A percentile compares a stretch with the other conserved stretches of the same genome.
These are phyloP conservation scores for Sympetrum striolatum DNA, from an alignment of 2,888 invertebrate genomes.

Conservation along the genomic window DNA sequence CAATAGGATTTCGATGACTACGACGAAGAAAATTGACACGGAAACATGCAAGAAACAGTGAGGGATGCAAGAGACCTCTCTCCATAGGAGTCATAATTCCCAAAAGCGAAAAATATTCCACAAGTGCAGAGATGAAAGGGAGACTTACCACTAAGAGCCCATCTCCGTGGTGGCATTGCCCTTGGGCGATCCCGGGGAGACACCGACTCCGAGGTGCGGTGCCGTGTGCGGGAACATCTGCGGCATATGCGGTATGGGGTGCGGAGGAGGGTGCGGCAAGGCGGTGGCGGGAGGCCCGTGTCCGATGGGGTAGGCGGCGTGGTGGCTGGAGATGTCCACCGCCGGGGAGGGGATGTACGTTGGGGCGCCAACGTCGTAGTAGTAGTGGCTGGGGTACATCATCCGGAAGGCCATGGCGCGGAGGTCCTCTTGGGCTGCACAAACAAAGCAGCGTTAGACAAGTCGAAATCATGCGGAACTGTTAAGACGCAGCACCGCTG, in stretches of 20 bases:
- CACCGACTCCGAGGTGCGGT: not conserved
- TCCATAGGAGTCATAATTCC: too few relatives aligned
- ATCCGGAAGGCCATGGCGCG: conserved; percentile 15
- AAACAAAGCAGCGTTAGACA: not conserved
- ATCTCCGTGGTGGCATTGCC: conserved; percentile 7
- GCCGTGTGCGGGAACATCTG: conserved; percentile 1
- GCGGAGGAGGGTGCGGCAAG: not conserved
- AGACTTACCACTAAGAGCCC: conserved; percentile 25
- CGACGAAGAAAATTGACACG: too few relatives aligned
- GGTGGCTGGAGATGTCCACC: not conserved
- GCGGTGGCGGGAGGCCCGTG: not conserved
- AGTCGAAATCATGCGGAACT: not conserved
- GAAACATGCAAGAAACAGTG: too few relatives aligned
- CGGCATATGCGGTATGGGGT: not conserved
- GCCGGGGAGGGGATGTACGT: conserved; percentile 15
- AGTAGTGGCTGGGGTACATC: conserved; percentile 13
- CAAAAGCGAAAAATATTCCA: too few relatives aligned
- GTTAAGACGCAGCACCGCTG: not conserved
- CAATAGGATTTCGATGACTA: too few relatives aligned
- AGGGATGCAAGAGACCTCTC: too few relatives aligned
- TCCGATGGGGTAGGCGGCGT: not conserved
- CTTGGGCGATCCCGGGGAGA: conserved; percentile 11
- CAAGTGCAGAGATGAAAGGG: not conserved
- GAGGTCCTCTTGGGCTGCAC: conserved; percentile 9
- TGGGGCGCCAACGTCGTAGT: conserved; percentile 1